phyloP scores from a whole-genome alignment of 2,888 invertebrate species.

The Notodonta ziczac region DNA sequence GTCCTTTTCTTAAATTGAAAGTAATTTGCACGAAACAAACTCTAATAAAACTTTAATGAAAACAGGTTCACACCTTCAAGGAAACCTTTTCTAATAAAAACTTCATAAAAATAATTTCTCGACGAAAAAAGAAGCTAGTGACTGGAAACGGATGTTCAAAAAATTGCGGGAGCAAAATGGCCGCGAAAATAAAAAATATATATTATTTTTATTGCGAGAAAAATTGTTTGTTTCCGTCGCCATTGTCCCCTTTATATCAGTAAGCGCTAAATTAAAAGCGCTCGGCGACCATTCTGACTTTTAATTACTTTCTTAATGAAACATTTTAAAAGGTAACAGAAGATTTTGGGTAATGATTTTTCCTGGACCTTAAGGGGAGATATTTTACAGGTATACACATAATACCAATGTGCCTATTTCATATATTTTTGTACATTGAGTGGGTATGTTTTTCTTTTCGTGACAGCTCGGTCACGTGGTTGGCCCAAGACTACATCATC shows the following conservation, averaged over 20 bases:
- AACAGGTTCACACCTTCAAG: conserved; percentile 4
- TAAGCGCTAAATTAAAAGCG: conserved; percentile 46
- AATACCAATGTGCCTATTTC: too few relatives aligned
- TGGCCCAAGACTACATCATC: too few relatives aligned
- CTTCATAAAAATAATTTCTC: conserved; percentile 10
- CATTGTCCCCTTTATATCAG: conserved; percentile 41
- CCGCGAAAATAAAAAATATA: conserved; percentile 17
- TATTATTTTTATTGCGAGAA: conserved; percentile 29
- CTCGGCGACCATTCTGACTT: conserved; percentile 47
- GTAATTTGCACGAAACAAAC: not conserved
- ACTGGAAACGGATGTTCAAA: conserved; percentile 10
- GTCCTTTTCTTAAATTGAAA: not conserved
- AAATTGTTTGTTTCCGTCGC: conserved; percentile 38
- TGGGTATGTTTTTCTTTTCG: too few relatives aligned
- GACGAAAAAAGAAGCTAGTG: not conserved
- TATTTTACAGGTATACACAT: not conserved
- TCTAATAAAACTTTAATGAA: conserved; percentile 4
- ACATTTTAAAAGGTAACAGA: conserved; percentile 50
- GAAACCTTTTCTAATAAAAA: conserved; percentile 7
- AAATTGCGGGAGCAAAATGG: conserved; percentile 18
- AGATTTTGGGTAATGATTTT: conserved; percentile 32
- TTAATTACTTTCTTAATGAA: conserved; percentile 61
- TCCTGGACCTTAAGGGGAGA: conserved; percentile 5
- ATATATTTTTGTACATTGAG: too few relatives aligned
- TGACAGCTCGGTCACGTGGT: too few relatives aligned